Conservation (phyloP, 2,888 invertebrate species). For the Tanytarsus gracilentus region DNA sequence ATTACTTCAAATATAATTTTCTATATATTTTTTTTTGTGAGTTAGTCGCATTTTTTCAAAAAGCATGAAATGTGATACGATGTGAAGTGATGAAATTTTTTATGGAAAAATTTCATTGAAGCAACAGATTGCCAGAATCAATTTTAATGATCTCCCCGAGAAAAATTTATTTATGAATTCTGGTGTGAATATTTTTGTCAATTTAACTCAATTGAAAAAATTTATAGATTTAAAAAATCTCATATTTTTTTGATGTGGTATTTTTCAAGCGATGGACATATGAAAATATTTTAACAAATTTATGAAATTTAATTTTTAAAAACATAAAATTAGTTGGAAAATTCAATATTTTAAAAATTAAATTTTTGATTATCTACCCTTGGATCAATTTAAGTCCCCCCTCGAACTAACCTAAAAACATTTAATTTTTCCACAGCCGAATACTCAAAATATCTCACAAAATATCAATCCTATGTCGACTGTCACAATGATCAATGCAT, state of each 20-base stretch:
- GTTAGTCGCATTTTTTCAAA: too few species aligned
- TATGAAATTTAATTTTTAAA: background rate
- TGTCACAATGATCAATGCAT: slow-evolving; percentile 41
- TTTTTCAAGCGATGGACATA: too few species aligned
- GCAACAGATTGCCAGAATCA: slow-evolving; percentile 5
- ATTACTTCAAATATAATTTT: slow-evolving; percentile 23
- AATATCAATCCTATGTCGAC: slow-evolving; percentile 42
- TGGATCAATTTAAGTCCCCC: too few species aligned
- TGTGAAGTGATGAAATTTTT: background rate
- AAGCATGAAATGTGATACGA: background rate
- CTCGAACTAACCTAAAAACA: too few species aligned
- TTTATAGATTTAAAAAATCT: background rate
- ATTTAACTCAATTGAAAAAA: slow-evolving; percentile 20
- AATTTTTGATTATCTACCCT: too few species aligned
- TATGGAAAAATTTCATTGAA: background rate
- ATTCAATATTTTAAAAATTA: too few species aligned
- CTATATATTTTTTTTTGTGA: background rate
- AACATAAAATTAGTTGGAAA: too few species aligned
- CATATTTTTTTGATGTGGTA: too few species aligned
- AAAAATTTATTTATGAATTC: too few species aligned
- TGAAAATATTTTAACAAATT: too few species aligned
- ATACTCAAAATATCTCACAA: slow-evolving; percentile 36
- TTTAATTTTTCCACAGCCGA: slow-evolving; percentile 29
- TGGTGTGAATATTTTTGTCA: too few species aligned
- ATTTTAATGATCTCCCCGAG: slow-evolving; percentile 2